Conservation (phyloP, 2,113 vertebrate species). For the Odontesthes bonariensis region DNA sequence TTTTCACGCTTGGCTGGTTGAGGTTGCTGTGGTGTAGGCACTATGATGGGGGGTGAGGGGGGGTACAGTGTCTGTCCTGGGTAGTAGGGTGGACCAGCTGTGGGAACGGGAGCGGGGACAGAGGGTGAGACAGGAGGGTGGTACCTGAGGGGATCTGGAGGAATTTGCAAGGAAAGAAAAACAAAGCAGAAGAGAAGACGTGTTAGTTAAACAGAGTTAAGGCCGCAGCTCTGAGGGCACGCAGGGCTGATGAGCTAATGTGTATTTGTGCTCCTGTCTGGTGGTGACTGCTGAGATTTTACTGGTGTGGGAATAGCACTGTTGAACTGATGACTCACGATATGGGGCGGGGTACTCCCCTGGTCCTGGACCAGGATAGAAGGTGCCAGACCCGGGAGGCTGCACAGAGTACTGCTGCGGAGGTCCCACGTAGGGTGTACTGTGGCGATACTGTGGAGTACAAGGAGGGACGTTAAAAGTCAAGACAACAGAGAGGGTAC, state of each 20-base stretch:
- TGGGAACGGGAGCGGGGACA: slow-evolving; percentile 62
- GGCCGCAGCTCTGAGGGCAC: background rate
- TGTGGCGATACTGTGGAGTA: slow-evolving; percentile 90
- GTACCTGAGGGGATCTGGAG: slow-evolving; percentile 77
- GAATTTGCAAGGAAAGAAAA: background rate
- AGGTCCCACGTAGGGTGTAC: slow-evolving; percentile 91
- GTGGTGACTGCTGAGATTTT: background rate
- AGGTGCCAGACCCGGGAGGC: slow-evolving; percentile 91
- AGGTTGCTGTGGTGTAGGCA: slow-evolving; percentile 96
- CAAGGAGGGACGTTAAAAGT: background rate
- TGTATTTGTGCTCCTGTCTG: slow-evolving; percentile 14
- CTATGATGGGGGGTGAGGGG: slow-evolving; percentile 94
- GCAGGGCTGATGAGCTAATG: background rate
- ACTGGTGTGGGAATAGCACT: background rate
- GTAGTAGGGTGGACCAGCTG: slow-evolving; percentile 90
- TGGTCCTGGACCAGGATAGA: slow-evolving; percentile 94
- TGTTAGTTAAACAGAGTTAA: slow-evolving; percentile 3
- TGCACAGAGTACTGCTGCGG: slow-evolving; percentile 96
- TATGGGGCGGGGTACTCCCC: slow-evolving; percentile 95
- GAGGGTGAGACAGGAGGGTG: slow-evolving; percentile 73
- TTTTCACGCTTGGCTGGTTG: slow-evolving; percentile 94
- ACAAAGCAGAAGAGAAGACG: slow-evolving; percentile 21
- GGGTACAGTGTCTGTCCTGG: slow-evolving; percentile 92
- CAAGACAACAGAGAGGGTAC: background rate
- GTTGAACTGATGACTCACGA: slow-evolving; percentile 82